Evolutionary conservation across 2,888 invertebrate genomes (phyloP), one percentile per base, ranked within the genome.

Genomic region (Ptilodon capucinus): DNA sequence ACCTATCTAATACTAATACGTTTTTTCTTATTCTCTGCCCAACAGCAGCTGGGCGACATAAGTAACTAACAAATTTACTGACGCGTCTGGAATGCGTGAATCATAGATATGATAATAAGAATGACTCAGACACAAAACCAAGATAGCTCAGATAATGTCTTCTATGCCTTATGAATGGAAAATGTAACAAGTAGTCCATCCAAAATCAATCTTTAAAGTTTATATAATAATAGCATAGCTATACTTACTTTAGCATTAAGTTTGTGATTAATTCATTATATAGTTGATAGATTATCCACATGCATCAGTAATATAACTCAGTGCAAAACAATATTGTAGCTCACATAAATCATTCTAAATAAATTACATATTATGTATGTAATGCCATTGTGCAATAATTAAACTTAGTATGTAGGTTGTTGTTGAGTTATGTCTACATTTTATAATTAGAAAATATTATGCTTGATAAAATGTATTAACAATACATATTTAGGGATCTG

Each of bases 361-460:
- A 42, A 40, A 38, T 41, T 44, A 42, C 43, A 44, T 17, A 55
- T 50, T 60, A 53, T 55, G 41, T 66, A 55, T 58, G 52, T 44
- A 60, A 66, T 64, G 74, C 74, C 64, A 58, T 54, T 64, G 76
- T 76, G 76, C 76, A 76, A 74, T 75, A 73, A 61, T 53, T 63
- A 60, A 52, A 55, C 43, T 44, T 60, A 64, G 47, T 57, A 47
- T 48, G 47, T 61, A 59, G 48, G 42, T 49, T 43, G 42, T 64
- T 62, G 53, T 62, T 62, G 48, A 51, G 55, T 45, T 30, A 57
- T 61, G 46, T 57, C 44, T 53, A 61, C 25, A 42, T 57, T 51
- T 58, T 47, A 48, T 46, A 51, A 51, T 51, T 42, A 43, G 43
- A 32, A 16, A 32, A 4, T 40, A 48, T 53, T 49, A 48, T 50